These are phyloP conservation scores for Eospalax fontanierii DNA, from an alignment of 2,797 vertebrate species.

Conservation along the genomic window DNA sequence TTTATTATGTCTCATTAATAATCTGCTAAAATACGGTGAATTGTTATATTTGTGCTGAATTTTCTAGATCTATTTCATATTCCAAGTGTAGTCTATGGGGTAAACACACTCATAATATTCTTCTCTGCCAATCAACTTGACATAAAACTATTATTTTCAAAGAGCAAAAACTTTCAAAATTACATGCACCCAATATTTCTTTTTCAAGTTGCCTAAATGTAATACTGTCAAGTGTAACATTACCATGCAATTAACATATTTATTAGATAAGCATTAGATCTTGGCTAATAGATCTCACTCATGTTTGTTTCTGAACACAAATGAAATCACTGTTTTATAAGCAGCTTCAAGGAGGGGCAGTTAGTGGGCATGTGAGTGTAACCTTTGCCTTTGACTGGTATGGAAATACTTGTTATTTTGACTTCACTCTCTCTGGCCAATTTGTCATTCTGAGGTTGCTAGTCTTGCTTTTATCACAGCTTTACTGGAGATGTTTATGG, in stretches of 20 bases:
- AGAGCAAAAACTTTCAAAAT: constrained; percentile 47
- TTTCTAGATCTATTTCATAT: constrained; percentile 58
- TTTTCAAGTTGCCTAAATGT: constrained; percentile 63
- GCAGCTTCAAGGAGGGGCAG: not conserved
- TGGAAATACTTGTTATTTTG: constrained; percentile 79
- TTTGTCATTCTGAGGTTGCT: constrained; percentile 88
- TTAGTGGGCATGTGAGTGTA: constrained; percentile 42
- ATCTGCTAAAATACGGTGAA: constrained; percentile 20
- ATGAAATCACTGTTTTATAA: constrained; percentile 67
- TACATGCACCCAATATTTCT: not conserved
- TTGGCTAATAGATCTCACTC: constrained; percentile 61
- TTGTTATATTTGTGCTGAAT: not conserved
- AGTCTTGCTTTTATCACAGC: constrained; percentile 86
- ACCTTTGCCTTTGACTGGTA: constrained; percentile 59
- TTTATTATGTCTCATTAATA: constrained; percentile 63
- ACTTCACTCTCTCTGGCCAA: constrained; percentile 85
- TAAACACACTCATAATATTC: constrained; percentile 62
- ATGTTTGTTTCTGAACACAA: constrained; percentile 78
- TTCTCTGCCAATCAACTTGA: constrained; percentile 67
- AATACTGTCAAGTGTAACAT: constrained; percentile 20
- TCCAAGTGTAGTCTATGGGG: constrained; percentile 3
- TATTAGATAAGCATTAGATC: constrained; percentile 56
- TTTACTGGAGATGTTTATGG: constrained; percentile 88
- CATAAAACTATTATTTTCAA: constrained; percentile 72
- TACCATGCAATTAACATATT: constrained; percentile 62